Conservation (phyloP, 2,113 vertebrate species). For the Marcusenius ussheri region DNA sequence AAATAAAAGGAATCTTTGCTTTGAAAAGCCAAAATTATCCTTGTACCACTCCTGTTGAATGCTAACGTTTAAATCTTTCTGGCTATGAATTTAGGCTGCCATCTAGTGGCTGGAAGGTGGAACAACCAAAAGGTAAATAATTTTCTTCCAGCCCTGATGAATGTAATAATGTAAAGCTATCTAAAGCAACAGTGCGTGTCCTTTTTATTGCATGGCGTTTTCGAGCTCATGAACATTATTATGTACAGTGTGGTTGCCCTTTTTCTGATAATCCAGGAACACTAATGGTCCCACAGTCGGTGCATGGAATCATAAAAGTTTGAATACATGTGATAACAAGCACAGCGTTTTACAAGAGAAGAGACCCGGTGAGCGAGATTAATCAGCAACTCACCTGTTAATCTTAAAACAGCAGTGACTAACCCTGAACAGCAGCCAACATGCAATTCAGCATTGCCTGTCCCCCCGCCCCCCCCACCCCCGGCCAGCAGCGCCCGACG, state of each 20-base stretch:
- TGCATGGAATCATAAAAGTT: not conserved
- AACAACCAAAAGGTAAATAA: not conserved
- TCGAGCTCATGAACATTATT: not conserved
- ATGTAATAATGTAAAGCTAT: not conserved
- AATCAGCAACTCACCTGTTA: not conserved
- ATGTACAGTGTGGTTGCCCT: not conserved
- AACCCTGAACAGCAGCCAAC: not conserved
- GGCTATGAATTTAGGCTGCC: not conserved
- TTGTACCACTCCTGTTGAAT: not conserved
- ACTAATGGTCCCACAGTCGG: not conserved
- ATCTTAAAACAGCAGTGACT: not conserved
- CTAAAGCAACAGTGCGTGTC: not conserved
- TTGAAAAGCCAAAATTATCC: not conserved
- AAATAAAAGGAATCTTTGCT: not conserved
- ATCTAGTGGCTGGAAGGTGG: not conserved
- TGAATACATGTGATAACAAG: not conserved
- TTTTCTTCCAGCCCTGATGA: not conserved
- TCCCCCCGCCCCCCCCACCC: not conserved
- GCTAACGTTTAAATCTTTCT: not conserved
- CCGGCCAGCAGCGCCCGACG: not conserved
- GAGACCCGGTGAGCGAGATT: not conserved
- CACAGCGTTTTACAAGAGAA: not conserved
- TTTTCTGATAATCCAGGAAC: not conserved
- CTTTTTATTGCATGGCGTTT: not conserved
- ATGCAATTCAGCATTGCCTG: not conserved